Percentiles rank a stretch among this genome's conserved stretches.
Conservation (phyloP, 2,113 vertebrate species). For the Leuciscus idus region DNA sequence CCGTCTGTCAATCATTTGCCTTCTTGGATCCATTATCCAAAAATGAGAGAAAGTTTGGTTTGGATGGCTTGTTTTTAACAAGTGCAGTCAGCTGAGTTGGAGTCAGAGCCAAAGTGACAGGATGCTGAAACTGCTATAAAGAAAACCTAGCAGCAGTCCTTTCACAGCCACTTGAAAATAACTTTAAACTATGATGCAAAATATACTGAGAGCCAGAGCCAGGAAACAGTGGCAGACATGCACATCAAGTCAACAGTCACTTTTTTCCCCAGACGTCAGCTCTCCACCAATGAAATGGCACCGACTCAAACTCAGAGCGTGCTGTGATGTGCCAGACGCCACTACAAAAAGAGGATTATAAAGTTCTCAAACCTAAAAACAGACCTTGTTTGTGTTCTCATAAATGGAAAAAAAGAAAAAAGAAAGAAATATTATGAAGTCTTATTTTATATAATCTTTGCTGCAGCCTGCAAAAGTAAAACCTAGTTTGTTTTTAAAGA, state of each 20-base stretch:
- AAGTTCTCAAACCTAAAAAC: slow-evolving; percentile 54
- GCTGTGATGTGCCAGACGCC: slow-evolving; percentile 59
- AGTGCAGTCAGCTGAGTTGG: slow-evolving; percentile 64
- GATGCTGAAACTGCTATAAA: slow-evolving; percentile 59
- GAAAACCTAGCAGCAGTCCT: slow-evolving; percentile 48
- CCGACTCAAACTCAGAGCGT: slow-evolving; percentile 53
- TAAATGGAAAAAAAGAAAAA: slow-evolving; percentile 31
- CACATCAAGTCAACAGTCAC: slow-evolving; percentile 60
- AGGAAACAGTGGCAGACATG: slow-evolving; percentile 65
- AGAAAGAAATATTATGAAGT: slow-evolving; percentile 55
- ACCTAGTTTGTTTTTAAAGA: too few species aligned
- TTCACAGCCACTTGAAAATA: slow-evolving; percentile 53
- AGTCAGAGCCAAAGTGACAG: slow-evolving; percentile 70
- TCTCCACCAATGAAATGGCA: slow-evolving; percentile 64
- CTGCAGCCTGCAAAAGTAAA: neutral
- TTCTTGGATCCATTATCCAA: slow-evolving; percentile 55
- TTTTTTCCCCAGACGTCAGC: slow-evolving; percentile 63
- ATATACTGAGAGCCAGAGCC: slow-evolving; percentile 47
- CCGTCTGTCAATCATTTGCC: slow-evolving; percentile 11
- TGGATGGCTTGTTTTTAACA: slow-evolving; percentile 71
- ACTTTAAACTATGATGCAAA: slow-evolving; percentile 64
- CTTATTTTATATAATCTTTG: slow-evolving; percentile 41
- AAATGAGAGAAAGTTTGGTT: slow-evolving; percentile 64
- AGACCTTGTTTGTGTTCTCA: slow-evolving; percentile 52
- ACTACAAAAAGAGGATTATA: slow-evolving; percentile 49